Percentiles rank a stretch among this genome's conserved stretches.
Evolutionary conservation across 2,888 invertebrate genomes (phyloP).

Genomic region (Diadromus collaris): DNA sequence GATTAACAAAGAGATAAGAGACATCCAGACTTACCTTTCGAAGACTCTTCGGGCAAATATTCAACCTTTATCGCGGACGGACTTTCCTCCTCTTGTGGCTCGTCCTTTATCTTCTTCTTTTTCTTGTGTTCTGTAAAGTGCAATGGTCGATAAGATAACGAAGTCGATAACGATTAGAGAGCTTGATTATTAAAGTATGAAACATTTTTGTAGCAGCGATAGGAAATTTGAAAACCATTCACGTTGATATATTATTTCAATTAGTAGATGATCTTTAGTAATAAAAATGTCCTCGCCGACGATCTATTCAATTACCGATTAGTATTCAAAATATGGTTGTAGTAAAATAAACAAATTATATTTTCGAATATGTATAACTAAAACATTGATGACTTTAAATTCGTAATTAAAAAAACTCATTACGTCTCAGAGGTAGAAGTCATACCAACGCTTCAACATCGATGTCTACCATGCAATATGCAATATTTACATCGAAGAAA

Average conservation of each 20-base stretch:
- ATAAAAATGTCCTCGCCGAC: background rate
- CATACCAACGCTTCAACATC: too few relatives aligned
- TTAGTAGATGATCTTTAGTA: too few relatives aligned
- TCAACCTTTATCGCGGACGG: conserved; percentile 20
- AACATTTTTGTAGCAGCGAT: background rate
- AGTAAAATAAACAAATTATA: too few relatives aligned
- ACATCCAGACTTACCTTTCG: conserved; percentile 57
- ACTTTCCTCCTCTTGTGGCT: conserved; percentile 63
- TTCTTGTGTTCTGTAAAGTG: conserved; percentile 67
- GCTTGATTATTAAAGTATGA: too few relatives aligned
- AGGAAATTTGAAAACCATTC: background rate
- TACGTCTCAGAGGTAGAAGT: too few relatives aligned
- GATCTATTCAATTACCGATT: background rate
- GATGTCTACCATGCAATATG: too few relatives aligned
- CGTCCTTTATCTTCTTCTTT: conserved; percentile 76
- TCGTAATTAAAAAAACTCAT: background rate
- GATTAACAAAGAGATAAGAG: conserved; percentile 1
- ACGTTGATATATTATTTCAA: background rate
- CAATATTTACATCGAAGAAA: too few relatives aligned
- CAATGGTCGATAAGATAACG: conserved; percentile 11
- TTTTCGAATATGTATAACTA: too few relatives aligned
- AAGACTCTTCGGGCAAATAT: conserved; percentile 31
- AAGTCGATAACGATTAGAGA: background rate
- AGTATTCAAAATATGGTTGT: background rate
- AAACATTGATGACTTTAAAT: too few relatives aligned